phyloP scores from a whole-genome alignment of 2,113 vertebrate species.

The Uropsilus gracilis region DNA sequence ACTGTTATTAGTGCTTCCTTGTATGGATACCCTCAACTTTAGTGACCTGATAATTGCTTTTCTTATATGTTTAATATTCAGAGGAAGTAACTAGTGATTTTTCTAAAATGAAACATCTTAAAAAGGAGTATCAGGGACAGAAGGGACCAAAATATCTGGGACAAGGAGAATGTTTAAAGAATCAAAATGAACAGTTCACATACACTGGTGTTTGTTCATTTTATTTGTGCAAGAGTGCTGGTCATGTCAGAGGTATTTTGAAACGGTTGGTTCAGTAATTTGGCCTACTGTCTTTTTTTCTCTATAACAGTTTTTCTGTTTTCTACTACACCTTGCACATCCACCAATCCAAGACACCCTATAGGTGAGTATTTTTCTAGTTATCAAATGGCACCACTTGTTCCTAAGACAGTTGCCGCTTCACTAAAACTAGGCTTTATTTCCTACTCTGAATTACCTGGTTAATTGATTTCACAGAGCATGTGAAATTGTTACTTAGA shows the following conservation, averaged over 20 bases:
- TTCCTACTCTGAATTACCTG: conserved; percentile 64
- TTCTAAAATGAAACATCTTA: not conserved
- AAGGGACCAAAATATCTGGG: not conserved
- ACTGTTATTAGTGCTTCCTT: conserved; percentile 7
- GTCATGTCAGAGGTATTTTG: conserved; percentile 75
- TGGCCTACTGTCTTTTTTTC: conserved; percentile 82
- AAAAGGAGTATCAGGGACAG: not conserved
- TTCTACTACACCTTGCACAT: conserved; percentile 82
- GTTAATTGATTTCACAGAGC: conserved; percentile 62
- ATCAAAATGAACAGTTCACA: conserved; percentile 63
- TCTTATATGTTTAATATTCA: conserved; percentile 31
- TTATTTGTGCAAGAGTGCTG: conserved; percentile 78
- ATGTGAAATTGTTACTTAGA: conserved; percentile 42
- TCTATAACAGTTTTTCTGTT: conserved; percentile 83
- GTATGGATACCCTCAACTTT: not conserved
- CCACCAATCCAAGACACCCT: conserved; percentile 82
- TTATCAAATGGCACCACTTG: conserved; percentile 78
- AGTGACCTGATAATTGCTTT: conserved; percentile 43
- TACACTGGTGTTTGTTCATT: conserved; percentile 62
- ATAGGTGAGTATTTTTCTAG: conserved; percentile 83
- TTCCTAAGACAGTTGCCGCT: conserved; percentile 67
- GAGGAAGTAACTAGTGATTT: conserved; percentile 10
- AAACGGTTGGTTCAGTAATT: conserved; percentile 83
- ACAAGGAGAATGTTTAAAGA: conserved; percentile 53
- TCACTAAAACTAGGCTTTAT: conserved; percentile 71